A percentile compares a stretch with the other conserved stretches of the same genome.
phyloP scores from a whole-genome alignment of 2,113 vertebrate species.

The Dunckerocampus dactyliophorus region DNA sequence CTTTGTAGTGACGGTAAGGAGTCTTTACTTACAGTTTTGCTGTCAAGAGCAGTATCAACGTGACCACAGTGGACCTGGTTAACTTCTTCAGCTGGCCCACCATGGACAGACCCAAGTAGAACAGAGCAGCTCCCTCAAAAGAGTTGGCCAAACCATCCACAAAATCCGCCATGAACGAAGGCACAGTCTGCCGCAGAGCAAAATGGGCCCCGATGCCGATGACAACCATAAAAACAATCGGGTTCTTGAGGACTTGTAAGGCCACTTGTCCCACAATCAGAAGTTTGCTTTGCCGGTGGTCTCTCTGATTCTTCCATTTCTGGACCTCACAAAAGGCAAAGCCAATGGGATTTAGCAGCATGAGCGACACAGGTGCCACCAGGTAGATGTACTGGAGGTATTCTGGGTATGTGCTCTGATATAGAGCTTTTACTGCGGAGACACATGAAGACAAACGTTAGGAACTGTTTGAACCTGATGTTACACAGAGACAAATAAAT shows the following conservation, averaged over 20 bases:
- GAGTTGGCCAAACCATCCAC: conserved; percentile 91
- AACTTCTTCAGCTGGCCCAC: conserved; percentile 89
- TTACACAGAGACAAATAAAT: no score
- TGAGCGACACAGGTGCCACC: conserved; percentile 93
- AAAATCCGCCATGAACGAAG: conserved; percentile 85
- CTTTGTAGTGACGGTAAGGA: no score
- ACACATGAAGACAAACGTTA: conserved; percentile 30
- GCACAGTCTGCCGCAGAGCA: conserved; percentile 84
- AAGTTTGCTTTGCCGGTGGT: conserved; percentile 80
- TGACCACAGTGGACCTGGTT: conserved; percentile 85
- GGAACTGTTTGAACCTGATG: not conserved
- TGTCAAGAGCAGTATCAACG: conserved; percentile 90
- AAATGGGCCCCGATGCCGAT: conserved; percentile 90
- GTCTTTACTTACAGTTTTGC: conserved; percentile 91
- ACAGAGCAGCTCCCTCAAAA: conserved; percentile 93
- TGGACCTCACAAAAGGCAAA: conserved; percentile 97
- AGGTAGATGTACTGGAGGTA: conserved; percentile 98
- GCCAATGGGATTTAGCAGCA: conserved; percentile 93
- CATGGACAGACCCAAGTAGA: conserved; percentile 96
- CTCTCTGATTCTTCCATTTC: conserved; percentile 82
- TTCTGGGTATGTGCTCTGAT: conserved; percentile 88
- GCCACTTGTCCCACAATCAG: conserved; percentile 81
- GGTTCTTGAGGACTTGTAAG: conserved; percentile 88
- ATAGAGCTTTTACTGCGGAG: conserved; percentile 91
- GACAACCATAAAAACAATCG: conserved; percentile 96